Conservation (phyloP, 1,140 invertebrate species). For the Drosophila sp. region DNA sequence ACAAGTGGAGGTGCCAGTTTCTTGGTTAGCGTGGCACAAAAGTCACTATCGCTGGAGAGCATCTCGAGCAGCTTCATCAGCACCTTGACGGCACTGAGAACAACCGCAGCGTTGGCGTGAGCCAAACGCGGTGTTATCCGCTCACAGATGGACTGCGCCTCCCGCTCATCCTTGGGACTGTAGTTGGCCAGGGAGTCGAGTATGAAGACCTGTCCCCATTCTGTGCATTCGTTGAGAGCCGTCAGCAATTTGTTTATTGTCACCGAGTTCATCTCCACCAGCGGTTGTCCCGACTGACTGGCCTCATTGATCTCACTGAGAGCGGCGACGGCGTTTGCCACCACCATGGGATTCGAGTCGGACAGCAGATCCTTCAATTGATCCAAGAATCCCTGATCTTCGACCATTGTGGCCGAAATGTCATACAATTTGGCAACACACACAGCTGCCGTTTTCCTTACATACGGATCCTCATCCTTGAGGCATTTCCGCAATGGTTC, state of each 20-base stretch:
- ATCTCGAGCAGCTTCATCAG: conserved; percentile 99
- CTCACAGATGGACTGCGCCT: conserved; percentile 99
- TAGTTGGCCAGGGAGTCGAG: conserved; percentile 99
- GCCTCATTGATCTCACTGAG: conserved; percentile 99
- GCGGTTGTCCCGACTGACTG: conserved; percentile 94
- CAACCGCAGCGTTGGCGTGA: conserved; percentile 99
- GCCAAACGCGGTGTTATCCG: conserved; percentile 98
- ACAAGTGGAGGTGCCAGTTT: conserved; percentile 99
- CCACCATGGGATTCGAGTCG: conserved; percentile 99
- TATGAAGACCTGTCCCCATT: conserved; percentile 99
- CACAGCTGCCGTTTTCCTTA: conserved; percentile 99
- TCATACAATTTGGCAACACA: conserved; percentile 99
- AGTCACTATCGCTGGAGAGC: conserved; percentile 96
- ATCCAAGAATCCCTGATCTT: conserved; percentile 97
- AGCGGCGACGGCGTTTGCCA: conserved; percentile 99
- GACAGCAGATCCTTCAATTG: conserved; percentile 98
- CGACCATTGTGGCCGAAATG: conserved; percentile 96
- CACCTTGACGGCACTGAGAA: conserved; percentile 98
- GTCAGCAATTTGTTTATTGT: conserved; percentile 99
- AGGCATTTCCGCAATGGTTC: conserved; percentile 99
- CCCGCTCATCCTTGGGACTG: conserved; percentile 97
- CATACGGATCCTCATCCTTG: conserved; percentile 99
- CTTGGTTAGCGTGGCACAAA: conserved; percentile 96
- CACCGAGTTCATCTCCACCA: conserved; percentile 98
- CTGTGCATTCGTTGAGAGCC: conserved; percentile 99